These are phyloP conservation scores for Holothuria scabra DNA, from an alignment of 53 echinoderm and acorn worm genomes.

Conservation along the genomic window DNA sequence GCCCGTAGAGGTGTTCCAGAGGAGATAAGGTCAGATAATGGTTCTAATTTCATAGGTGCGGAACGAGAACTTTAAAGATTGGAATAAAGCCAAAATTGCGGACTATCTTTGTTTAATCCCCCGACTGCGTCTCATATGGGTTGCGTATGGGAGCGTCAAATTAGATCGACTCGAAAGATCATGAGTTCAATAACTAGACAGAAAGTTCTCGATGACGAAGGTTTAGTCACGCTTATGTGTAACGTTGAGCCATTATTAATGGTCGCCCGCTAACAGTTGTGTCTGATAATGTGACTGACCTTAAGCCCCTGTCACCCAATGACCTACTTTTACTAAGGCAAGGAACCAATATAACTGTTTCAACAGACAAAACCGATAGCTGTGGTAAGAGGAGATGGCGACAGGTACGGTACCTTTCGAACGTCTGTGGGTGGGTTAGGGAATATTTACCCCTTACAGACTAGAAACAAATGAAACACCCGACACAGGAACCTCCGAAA, in stretches of 20 bases:
- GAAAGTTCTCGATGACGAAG: constrained; percentile 45
- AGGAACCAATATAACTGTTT: background rate
- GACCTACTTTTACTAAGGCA: constrained; percentile 46
- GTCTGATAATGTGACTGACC: constrained; percentile 48
- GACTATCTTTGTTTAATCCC: constrained; percentile 33
- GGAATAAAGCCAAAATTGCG: constrained; percentile 31
- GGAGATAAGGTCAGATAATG: constrained; percentile 34
- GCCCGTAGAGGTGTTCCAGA: constrained; percentile 46
- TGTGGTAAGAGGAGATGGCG: constrained; percentile 7
- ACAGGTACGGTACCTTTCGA: constrained; percentile 7
- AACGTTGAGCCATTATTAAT: constrained; percentile 50
- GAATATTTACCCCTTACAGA: constrained; percentile 21
- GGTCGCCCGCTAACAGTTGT: constrained; percentile 48
- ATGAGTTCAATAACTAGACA: constrained; percentile 22
- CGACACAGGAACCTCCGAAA: no score
- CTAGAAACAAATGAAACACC: background rate
- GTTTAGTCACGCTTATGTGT: constrained; percentile 58
- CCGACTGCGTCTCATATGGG: constrained; percentile 52
- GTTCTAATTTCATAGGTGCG: constrained; percentile 53
- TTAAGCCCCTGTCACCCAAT: constrained; percentile 54
- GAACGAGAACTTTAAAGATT: constrained; percentile 10
- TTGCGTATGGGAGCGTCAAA: constrained; percentile 49
- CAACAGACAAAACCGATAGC: background rate
- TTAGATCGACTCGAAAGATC: constrained; percentile 36
- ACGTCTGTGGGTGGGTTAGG: constrained; percentile 7